Evolutionary conservation across 1,140 invertebrate species (phyloP), one percentile per base, ranked within the genome.

Genomic region (Cydia pomonella): DNA sequence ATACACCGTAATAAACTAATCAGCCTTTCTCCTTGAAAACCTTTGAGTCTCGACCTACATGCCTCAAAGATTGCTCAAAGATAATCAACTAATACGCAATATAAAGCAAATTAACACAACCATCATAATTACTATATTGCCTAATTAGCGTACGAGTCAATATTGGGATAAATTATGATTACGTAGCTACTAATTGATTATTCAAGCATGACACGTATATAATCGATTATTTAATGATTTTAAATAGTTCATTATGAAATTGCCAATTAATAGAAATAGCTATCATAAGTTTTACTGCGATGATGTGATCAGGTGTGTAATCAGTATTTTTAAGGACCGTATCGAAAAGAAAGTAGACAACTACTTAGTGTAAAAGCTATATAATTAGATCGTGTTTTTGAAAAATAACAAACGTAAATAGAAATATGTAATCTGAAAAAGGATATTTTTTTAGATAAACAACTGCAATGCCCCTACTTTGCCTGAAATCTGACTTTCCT

Each of bases 11-110:
- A 59, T 23, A 10, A 59, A 21, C 53, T 59, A 59, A 59, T 59
- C 18, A 59, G 18, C 53, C 2, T 23, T 59, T 59, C 18, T 21
- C 53, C 53, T 59, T 23, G 1, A 59, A 2, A 59, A 23, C 18
- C 21, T 59, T 23, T 23, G 53, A 59, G 18, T 59, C n/a, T 23
- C 10, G 53, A 18, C 50, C 21, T 23, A 23, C 12, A 59, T 23
- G 18, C 47, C 12, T 50, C 6, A 59, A 5, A 9, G 16, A 59
- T 59, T 59, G 21, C 21, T 59, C 53, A 59, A 21, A 59, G 53
- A 59, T 59, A 59, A 59, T 59, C 23, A 59, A 59, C 53, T 59
- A 23, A 59, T 59, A 59, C 53, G 53, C 53, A 59, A 59, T 23
- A 23, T 23, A 10, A 59, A 59, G 21, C 21, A 59, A 59, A 59